Evolutionary conservation across 1,140 invertebrate species (phyloP), one percentile per base, ranked within the genome.

Genomic region (Goniozus legneri): DNA sequence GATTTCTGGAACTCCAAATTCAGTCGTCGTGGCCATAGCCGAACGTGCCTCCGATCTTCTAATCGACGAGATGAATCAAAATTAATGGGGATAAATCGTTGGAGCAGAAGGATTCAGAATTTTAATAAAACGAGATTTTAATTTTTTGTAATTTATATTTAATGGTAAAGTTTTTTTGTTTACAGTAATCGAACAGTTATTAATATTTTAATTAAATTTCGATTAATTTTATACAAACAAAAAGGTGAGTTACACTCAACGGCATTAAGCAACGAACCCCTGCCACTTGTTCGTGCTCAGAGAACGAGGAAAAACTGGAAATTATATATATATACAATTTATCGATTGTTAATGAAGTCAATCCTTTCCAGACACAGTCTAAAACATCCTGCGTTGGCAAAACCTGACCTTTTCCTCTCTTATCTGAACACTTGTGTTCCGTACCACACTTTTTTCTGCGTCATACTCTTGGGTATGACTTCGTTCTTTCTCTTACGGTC

Each of bases 1-100:
- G 0, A 67, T 86, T 21, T 84, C 84, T 0, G 80, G 84, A 6
- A 82, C 80, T 45, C 86, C 86, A 0, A 87, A 88, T 63, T 85
- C 84, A 1, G 77, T 83, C 1, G 66, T 88, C 4, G 68, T 84
- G 1, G 82, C 80, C 3, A 79, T 87, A 56, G 85, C 85, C 0
- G 80, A 87, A 56, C 79, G 76, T 42, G 83, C 84, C 0, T 81
- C 79, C 0, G 78, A 86, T 39, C 58, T 87, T n/a, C n/a, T n/a
- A n/a, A n/a, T n/a, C n/a, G n/a, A n/a, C n/a, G n/a, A n/a, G n/a
- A n/a, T n/a, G n/a, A n/a, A n/a, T n/a, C n/a, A n/a, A n/a, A n/a
- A n/a, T n/a, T n/a, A 6, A 27, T 27, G 24, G 24, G 10, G 24
- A 27, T n/a, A n/a, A n/a, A n/a, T n/a, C n/a, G n/a, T 27, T 27